Percentiles rank a stretch among this genome's conserved stretches.
Evolutionary conservation across 2,888 invertebrate species (phyloP).

Genomic region (Pseudolycoriella hygida): DNA sequence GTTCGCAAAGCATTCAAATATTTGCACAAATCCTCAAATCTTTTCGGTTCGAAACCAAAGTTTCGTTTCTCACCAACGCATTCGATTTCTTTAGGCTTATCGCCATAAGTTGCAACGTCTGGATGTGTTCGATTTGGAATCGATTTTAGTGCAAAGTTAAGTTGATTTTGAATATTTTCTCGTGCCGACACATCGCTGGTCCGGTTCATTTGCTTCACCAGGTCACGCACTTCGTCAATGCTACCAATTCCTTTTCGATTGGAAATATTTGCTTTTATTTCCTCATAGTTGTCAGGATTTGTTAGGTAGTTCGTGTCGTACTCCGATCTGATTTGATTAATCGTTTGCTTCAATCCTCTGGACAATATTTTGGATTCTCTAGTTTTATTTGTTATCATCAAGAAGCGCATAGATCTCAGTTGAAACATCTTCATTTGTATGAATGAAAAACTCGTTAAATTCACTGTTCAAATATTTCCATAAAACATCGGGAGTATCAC

Average conservation of each 20-base stretch:
- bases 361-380: too few relatives aligned
- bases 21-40: constrained; percentile 48
- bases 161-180: not conserved
- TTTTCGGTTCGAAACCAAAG: constrained; percentile 33
- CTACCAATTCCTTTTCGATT: not conserved
- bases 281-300: not conserved
- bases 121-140: constrained; percentile 68
- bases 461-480: too few relatives aligned
- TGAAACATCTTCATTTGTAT: too few relatives aligned
- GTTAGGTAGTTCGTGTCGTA: too few relatives aligned
- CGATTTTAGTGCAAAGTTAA: constrained; percentile 34
- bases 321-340: too few relatives aligned
- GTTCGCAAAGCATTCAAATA: constrained; percentile 46
- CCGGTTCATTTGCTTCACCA: not conserved
- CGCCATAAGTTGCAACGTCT: constrained; percentile 34
- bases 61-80: constrained; percentile 25
- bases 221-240: not conserved
- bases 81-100: constrained; percentile 39
- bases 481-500: too few relatives aligned
- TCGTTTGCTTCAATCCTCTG: too few relatives aligned
- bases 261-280: not conserved
- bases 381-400: too few relatives aligned
- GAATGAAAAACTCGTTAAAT: too few relatives aligned
- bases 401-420: too few relatives aligned
- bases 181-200: not conserved